Conservation (phyloP, 2,113 vertebrate genomes). For the Callorhinus ursinus region DNA sequence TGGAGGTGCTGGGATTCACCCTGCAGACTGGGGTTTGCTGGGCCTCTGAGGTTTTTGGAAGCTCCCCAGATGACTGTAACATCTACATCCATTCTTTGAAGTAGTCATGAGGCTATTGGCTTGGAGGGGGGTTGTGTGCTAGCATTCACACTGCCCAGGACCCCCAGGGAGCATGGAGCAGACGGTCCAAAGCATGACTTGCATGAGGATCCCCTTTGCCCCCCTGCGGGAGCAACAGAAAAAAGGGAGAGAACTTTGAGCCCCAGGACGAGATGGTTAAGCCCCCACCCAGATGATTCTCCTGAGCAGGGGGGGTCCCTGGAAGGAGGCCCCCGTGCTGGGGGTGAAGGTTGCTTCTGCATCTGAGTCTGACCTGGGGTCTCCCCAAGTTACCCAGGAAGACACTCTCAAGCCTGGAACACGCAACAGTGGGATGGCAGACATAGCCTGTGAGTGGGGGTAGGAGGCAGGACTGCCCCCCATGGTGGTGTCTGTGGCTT, state of each 20-base stretch:
- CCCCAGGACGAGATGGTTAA: background rate
- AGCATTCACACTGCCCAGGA: rapidly evolving
- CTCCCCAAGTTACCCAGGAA: background rate
- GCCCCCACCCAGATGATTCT: background rate
- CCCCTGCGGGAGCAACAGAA: background rate
- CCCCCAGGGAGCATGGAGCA: background rate
- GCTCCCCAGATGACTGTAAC: too few relatives aligned
- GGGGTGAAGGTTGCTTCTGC: rapidly evolving
- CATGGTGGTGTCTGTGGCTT: too few relatives aligned
- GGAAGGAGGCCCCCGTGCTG: background rate
- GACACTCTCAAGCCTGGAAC: background rate
- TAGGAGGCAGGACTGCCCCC: rapidly evolving
- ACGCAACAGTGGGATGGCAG: rapidly evolving
- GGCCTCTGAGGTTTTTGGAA: background rate
- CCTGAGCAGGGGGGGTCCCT: background rate
- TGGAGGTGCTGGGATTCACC: rapidly evolving
- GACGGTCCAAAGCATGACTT: background rate
- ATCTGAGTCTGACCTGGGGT: background rate
- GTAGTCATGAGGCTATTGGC: rapidly evolving
- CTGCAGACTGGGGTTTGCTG: rapidly evolving
- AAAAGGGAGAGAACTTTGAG: background rate
- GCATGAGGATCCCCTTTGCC: rapidly evolving
- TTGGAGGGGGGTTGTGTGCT: background rate
- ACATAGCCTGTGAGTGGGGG: background rate
- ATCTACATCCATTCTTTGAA: background rate